Conservation (phyloP, 2,113 vertebrate genomes). For the Microcebus tavaratra region DNA sequence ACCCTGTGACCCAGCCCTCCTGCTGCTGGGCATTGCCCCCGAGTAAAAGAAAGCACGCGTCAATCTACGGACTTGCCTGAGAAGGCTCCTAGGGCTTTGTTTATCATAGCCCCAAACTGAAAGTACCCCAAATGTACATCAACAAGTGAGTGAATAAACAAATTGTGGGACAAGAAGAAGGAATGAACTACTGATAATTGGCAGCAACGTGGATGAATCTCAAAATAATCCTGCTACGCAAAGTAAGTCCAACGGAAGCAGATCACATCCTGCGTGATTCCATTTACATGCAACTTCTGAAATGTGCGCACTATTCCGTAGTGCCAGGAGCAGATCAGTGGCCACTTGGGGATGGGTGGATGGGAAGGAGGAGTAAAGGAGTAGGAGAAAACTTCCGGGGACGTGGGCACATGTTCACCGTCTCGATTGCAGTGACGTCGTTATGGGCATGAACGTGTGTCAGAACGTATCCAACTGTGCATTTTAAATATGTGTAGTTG, state of each 20-base stretch:
- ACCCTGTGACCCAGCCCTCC: not conserved
- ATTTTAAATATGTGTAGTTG: not conserved
- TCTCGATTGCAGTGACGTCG: not conserved
- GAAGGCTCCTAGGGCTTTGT: not conserved
- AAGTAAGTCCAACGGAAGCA: not conserved
- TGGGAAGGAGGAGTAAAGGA: not conserved
- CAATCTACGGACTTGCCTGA: not conserved
- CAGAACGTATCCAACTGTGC: not conserved
- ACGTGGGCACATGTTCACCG: not conserved
- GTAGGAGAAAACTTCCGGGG: not conserved
- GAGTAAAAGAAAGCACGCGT: not conserved
- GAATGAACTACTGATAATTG: not conserved
- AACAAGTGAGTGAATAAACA: not conserved
- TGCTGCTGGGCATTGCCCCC: not conserved
- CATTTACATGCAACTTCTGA: not conserved
- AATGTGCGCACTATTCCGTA: not conserved
- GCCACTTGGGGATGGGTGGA: not conserved
- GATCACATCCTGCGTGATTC: not conserved
- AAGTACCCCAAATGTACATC: not conserved
- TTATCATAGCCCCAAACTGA: not conserved
- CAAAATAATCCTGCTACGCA: not conserved
- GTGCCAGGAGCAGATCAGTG: not conserved
- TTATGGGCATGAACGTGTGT: not conserved
- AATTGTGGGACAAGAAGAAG: not conserved
- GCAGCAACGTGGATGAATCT: not conserved